These are phyloP conservation scores for Polyommatus iphigenia DNA, from an alignment of 2,888 invertebrate species.

Conservation along the genomic window DNA sequence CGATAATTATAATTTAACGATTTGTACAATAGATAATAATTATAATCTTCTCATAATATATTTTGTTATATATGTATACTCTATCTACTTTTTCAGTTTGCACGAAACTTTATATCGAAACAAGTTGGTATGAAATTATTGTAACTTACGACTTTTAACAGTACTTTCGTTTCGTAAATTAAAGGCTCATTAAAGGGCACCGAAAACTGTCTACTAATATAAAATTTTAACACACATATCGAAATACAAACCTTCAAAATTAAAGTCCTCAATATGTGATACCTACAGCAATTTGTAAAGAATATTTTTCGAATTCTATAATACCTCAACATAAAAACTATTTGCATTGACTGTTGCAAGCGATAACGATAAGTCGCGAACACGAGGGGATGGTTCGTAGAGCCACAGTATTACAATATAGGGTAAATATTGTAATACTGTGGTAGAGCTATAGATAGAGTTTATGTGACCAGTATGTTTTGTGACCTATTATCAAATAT, in stretches of 20 bases:
- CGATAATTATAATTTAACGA: too few relatives aligned
- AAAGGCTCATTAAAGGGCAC: too few relatives aligned
- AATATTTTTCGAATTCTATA: background rate
- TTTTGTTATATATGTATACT: background rate
- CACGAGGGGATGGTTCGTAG: background rate
- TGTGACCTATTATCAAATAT: background rate
- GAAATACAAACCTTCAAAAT: background rate
- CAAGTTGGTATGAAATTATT: too few relatives aligned
- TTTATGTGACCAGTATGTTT: background rate
- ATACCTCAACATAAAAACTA: background rate
- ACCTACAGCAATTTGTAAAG: background rate
- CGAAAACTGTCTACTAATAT: too few relatives aligned
- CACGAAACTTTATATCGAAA: too few relatives aligned
- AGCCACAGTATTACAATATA: too few relatives aligned
- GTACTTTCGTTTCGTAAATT: too few relatives aligned
- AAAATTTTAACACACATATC: background rate
- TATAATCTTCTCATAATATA: background rate
- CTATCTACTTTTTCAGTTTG: too few relatives aligned
- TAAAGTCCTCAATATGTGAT: background rate
- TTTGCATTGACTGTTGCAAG: constrained; percentile 9
- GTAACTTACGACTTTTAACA: too few relatives aligned
- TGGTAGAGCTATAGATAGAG: background rate
- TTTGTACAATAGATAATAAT: too few relatives aligned
- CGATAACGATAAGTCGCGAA: background rate
- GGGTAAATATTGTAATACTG: too few relatives aligned